Evolutionary conservation across 2,113 vertebrate genomes (phyloP), one percentile per base, ranked within the genome.

Genomic region (Puma concolor): DNA sequence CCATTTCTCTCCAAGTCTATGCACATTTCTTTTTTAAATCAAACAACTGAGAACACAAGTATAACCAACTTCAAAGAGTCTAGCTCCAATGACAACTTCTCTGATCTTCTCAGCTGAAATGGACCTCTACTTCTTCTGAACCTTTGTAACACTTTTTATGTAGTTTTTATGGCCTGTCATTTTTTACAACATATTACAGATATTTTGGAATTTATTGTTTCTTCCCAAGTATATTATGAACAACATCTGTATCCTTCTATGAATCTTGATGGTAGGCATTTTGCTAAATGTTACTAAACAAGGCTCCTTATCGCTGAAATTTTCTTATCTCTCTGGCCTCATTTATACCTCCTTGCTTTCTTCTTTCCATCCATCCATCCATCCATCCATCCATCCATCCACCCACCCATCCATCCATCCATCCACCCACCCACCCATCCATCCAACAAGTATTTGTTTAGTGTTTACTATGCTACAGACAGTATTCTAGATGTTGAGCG

Each of bases 171-270:
- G 33, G 67, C 27, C 2, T 21, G 25, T 63, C 23, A 41, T 38
- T 92, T 71, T 87, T 71, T 13, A 81, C 4, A 92, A 38, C 38
- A 21, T 19, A 69, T 74, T 64, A 77, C 27, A 93, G 76, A 12
- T 60, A 54, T 74, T 94, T 94, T 79, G 50, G n/a, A 64, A 88
- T 48, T 79, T 88, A 5, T 79, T 89, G 41, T 74, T 90, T 87
- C 33, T 96, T 93, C 11, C 27, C 54, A 79, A 69, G 27, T 60
- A 88, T 54, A 60, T 23, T 54, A 54, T 48, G 33, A 48, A 41
- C 48, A 81, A 41, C 15, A 90, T 36, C 23, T 72, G 71, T 66
- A 80, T 10, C 67, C n/a, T 50, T 72, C 27, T 67, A 36, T 77
- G 48, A 77, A 12, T 93, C 33, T 89, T 38, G 60, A 64, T 38